Conservation (phyloP, 1,140 invertebrate species). For the Reticulitermes speratus region DNA sequence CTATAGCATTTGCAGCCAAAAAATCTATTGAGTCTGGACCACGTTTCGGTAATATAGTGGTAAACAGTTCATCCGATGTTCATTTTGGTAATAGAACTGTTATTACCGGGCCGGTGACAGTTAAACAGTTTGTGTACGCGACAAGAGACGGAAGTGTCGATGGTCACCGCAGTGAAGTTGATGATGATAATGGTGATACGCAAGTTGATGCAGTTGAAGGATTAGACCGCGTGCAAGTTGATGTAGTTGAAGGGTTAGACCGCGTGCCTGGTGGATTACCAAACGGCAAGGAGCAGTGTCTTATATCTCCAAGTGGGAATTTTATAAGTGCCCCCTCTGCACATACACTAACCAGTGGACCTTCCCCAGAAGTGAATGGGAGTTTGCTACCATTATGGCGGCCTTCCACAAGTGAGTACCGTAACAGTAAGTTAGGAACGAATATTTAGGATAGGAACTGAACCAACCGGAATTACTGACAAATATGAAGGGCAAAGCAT, state of each 20-base stretch:
- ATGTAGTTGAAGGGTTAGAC: not conserved
- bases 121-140: slow-evolving; percentile 57
- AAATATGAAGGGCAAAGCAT: no score
- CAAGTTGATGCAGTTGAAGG: not conserved
- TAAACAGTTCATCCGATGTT: slow-evolving; percentile 58
- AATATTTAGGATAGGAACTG: no score
- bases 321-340: no score
- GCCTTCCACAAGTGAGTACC: not conserved
- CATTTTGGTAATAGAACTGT: slow-evolving; percentile 64
- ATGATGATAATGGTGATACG: not conserved
- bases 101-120: slow-evolving; percentile 64
- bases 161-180: not conserved
- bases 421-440: no score
- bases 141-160: not conserved
- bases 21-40: not conserved
- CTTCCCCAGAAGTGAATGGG: not conserved
- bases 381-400: not conserved
- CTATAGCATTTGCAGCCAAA: not conserved
- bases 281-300: not conserved
- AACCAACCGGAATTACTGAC: no score
- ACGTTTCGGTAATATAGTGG: slow-evolving; percentile 23
- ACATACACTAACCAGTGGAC: not conserved
- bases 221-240: not conserved
- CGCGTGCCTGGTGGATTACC: not conserved
- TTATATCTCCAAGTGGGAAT: not conserved